phyloP scores from a whole-genome alignment of 2,113 vertebrate genomes.

The Colius striatus region DNA sequence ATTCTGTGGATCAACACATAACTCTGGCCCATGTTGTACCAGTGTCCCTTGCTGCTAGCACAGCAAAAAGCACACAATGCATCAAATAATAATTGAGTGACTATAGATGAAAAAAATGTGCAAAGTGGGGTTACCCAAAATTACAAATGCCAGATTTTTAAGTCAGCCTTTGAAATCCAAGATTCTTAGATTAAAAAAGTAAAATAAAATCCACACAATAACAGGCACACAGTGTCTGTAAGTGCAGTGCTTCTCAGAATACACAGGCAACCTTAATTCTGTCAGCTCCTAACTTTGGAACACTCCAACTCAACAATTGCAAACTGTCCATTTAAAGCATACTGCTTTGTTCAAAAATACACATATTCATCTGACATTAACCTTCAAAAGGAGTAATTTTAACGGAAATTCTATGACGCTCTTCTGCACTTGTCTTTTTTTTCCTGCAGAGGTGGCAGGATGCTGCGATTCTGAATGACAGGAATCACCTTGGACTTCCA shows the following conservation, averaged over 20 bases:
- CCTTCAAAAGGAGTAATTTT: background rate
- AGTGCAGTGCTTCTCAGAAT: background rate
- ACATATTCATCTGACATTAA: background rate
- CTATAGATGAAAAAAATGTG: background rate
- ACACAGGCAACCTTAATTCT: background rate
- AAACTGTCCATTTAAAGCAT: background rate
- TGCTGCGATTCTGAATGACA: background rate
- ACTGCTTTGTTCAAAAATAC: background rate
- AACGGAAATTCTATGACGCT: background rate
- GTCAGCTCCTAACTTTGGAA: background rate
- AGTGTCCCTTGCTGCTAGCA: background rate
- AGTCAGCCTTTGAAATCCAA: background rate
- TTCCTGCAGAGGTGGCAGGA: background rate
- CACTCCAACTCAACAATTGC: background rate
- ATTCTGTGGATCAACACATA: background rate
- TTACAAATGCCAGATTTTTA: background rate
- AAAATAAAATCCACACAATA: background rate
- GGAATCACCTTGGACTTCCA: background rate
- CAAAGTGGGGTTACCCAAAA: background rate
- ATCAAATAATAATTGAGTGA: background rate
- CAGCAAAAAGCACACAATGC: background rate
- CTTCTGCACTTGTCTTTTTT: background rate
- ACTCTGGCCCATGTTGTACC: fast-evolving
- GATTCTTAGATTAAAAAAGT: background rate
- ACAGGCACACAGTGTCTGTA: background rate